A percentile compares a stretch with the other conserved stretches of the same genome.
phyloP scores from a whole-genome alignment of 2,797 vertebrate species.

The Jordanella pulchra region DNA sequence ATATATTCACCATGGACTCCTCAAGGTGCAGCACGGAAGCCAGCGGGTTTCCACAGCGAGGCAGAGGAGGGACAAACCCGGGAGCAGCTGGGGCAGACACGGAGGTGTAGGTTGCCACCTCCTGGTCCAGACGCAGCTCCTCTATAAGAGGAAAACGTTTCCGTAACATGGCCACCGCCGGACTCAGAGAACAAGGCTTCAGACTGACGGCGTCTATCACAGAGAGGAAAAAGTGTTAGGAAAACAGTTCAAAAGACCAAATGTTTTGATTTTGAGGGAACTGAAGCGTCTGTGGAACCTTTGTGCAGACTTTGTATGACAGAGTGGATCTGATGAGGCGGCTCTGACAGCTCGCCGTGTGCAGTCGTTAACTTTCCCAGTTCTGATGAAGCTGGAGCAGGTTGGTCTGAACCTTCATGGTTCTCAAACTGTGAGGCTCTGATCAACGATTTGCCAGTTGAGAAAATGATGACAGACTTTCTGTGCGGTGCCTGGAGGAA shows the following conservation, averaged over 20 bases:
- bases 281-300: slow-evolving; percentile 43
- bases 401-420: slow-evolving; percentile 15
- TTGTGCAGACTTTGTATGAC: slow-evolving; percentile 32
- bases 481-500: slow-evolving; percentile 70
- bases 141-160: slow-evolving; percentile 65
- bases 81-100: slow-evolving; percentile 15
- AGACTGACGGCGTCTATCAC: slow-evolving; percentile 43
- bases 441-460: slow-evolving; percentile 68
- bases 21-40: slow-evolving; percentile 71
- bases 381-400: background rate
- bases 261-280: background rate
- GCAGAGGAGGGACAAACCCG: slow-evolving; percentile 36
- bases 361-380: background rate
- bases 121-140: slow-evolving; percentile 77
- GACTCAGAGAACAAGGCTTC: slow-evolving; percentile 42
- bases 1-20: slow-evolving; percentile 74
- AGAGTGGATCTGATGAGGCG: slow-evolving; percentile 2
- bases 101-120: slow-evolving; percentile 77
- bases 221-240: background rate
- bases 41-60: slow-evolving; percentile 78
- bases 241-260: background rate
- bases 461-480: slow-evolving; percentile 82
- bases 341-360: slow-evolving; percentile 13
- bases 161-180: slow-evolving; percentile 52
- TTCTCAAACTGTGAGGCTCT: slow-evolving; percentile 47